phyloP scores from a whole-genome alignment of 2,797 vertebrate species.

The Xenopus petersii region DNA sequence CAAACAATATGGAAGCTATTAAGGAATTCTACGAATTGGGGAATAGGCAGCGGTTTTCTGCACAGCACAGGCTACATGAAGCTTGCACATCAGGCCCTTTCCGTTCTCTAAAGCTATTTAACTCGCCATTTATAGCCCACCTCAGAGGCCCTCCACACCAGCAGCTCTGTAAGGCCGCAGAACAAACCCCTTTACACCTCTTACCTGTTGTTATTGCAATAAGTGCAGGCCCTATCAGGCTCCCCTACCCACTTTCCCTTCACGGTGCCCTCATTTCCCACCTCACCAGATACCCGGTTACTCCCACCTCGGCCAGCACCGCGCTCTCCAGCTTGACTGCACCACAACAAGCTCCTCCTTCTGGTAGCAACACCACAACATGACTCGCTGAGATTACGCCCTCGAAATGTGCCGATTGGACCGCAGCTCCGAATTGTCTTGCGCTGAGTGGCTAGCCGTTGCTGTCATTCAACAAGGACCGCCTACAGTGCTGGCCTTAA shows the following conservation, averaged over 20 bases:
- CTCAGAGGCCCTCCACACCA: background rate
- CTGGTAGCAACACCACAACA: slow-evolving; percentile 44
- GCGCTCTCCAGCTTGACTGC: slow-evolving; percentile 40
- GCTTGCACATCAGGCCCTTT: too few species aligned
- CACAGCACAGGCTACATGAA: too few species aligned
- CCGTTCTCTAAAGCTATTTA: too few species aligned
- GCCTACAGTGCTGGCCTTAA: background rate
- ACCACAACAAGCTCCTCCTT: slow-evolving; percentile 36
- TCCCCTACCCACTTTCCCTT: background rate
- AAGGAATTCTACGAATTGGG: too few species aligned
- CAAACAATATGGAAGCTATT: too few species aligned
- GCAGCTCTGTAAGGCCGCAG: background rate
- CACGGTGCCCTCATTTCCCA: too few species aligned
- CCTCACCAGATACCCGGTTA: background rate
- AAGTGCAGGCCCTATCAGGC: background rate
- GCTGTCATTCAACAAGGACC: slow-evolving; percentile 3
- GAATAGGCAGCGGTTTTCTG: too few species aligned
- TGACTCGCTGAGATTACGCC: slow-evolving; percentile 20
- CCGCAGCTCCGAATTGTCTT: background rate
- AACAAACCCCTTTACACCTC: background rate
- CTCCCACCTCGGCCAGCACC: slow-evolving; percentile 35
- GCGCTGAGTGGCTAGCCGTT: background rate
- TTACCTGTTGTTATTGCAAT: background rate
- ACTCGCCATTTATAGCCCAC: too few species aligned
- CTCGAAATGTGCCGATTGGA: background rate